These are phyloP conservation scores for Cataglyphis hispanica DNA, from an alignment of 1,140 invertebrate species.

Conservation along the genomic window DNA sequence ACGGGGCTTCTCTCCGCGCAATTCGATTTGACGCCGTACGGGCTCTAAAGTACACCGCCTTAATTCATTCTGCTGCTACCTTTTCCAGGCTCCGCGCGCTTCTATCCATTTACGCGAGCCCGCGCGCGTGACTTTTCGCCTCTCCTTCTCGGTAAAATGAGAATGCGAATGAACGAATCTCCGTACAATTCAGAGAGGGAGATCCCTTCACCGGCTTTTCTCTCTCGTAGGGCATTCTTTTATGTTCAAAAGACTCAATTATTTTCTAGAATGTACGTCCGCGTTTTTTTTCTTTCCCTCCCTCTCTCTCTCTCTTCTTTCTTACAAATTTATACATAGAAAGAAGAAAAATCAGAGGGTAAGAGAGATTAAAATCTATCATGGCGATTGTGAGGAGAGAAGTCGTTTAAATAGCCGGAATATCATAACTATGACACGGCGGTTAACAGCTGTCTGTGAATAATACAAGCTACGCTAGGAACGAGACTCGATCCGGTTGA, in stretches of 20 bases:
- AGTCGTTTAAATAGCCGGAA: conserved; percentile 27
- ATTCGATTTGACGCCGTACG: conserved; percentile 59
- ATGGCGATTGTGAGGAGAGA: conserved; percentile 15
- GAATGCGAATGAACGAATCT: conserved; percentile 54
- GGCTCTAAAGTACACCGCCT: conserved; percentile 38
- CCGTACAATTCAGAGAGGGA: conserved; percentile 65
- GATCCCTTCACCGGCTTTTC: conserved; percentile 56
- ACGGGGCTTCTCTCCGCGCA: conserved; percentile 59
- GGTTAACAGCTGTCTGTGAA: background rate
- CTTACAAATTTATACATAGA: background rate
- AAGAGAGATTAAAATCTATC: conserved; percentile 16
- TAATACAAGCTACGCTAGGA: background rate
- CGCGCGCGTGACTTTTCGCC: conserved; percentile 44
- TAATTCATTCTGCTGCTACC: conserved; percentile 63
- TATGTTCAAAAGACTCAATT: conserved; percentile 66
- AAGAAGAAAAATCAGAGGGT: conserved; percentile 39
- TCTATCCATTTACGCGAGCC: conserved; percentile 59
- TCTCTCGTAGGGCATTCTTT: conserved; percentile 58
- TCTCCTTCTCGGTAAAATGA: conserved; percentile 25
- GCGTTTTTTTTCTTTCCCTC: background rate
- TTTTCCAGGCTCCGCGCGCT: conserved; percentile 26
- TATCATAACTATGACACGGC: conserved; percentile 3
- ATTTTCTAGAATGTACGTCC: conserved; percentile 60
- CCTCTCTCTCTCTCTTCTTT: no score
- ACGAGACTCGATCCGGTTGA: conserved; percentile 20